Evolutionary conservation across 2,888 invertebrate species (phyloP), one percentile per base, ranked within the genome.

Genomic region (Melieria omissa): DNA sequence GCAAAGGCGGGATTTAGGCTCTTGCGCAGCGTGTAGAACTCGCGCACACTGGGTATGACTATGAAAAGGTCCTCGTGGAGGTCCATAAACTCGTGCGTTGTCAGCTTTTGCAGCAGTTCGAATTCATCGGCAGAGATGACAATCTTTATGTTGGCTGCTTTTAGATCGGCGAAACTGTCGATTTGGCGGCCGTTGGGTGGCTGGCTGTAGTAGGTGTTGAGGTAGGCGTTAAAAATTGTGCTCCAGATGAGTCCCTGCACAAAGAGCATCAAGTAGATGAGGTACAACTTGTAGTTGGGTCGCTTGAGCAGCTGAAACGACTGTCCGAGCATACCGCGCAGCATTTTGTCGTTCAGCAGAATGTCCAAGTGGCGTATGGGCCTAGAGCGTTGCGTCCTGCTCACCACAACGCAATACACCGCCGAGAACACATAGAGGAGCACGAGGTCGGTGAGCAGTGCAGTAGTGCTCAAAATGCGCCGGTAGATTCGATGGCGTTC

Each of bases 311-410:
- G 64, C 0, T 61, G 42, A 70, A 81, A 79, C 0, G 81, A 47
- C 45, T 83, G 84, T 0, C 72, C 75, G 4, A 83, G 42, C 4
- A 78, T 54, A 10, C 79, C 80, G 4, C 82, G 73, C 4, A 85
- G 57, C 0, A 80, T 75, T 45, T 78, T 74, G 57, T 81, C 78
- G 7, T 76, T 70, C 7, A 78, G 12, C 6, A 71, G 49, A 46
- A 42, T 9, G 6, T 65, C 65, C 14, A 42, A 49, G 16, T 12
- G 4, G 7, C 29, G 16, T 12, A 44, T 4, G 4, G 7, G 7
- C 5, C 5, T 4, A 5, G 44, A 3, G 3, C 52, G 5, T 16
- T n/a, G 45, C 29, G 4, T 12, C 3, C 41, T 9, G 42, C 9
- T 16, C 12, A 6, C n/a, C 10, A 6, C 29, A 5, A 54, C 42